Base-by-base conservation (phyloP, 2,113 vertebrate genomes). In the Sminthopsis crassicaudata region DNA sequence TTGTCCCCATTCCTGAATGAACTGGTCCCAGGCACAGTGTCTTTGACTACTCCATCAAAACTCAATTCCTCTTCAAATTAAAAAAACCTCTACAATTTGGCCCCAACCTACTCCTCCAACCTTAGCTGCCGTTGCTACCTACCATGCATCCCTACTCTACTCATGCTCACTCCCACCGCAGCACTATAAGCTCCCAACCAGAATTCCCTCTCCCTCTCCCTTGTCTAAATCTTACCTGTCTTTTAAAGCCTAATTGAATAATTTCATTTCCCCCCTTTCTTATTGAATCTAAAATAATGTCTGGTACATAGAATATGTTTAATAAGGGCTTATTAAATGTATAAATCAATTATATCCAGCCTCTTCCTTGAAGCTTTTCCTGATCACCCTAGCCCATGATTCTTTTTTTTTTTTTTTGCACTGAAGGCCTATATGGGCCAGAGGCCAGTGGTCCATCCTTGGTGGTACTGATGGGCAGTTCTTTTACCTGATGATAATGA, bases 401-500 rank as follows among this genome's bases (percentile, higher is more conserved):
- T 84, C 67, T 84, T 42, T 22, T n/a, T 42, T n/a, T 84, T 42
- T 22, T n/a, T 42, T n/a, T 26, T n/a, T 84, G 19, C n/a, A 22
- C 67, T 84, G n/a, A 16, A 84, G n/a, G 42, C 6, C 67, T 23
- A n/a, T 42, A 84, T 14, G 25, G 25, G 36, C 14, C 52, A 50
- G 46, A 23, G 48, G 22, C 24, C 54, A 7, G 42, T 12, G 36
- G 11, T 46, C 23, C 25, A 48, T 46, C 23, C 46, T 46, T 10
- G 10, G 8, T 6, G 11, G 2, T 88, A 36, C 46, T 54, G 36
- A 42, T 10, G 19, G 5, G 55, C 36, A 0, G 53, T 25, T 9
- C 0, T 0, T 25, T 96, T 98, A 99, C 99, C 99, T 99, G 99
- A 95, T 99, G 99, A 97, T 99, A 99, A 96, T 99, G 99, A 97